Conservation (phyloP, 2,888 invertebrate species). For the Leucoma salicis region DNA sequence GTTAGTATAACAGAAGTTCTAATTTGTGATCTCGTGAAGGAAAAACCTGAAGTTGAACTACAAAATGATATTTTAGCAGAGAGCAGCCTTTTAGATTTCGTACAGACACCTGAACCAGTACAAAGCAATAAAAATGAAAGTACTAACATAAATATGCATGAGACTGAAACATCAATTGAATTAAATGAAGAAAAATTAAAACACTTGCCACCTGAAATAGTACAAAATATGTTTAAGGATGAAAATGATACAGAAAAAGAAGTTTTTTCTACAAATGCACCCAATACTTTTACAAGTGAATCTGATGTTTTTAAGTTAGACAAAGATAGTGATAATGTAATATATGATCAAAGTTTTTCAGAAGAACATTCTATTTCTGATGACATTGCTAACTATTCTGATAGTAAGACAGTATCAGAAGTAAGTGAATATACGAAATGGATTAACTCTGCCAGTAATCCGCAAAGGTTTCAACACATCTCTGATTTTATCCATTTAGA, state of each 20-base stretch:
- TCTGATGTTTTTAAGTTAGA: conserved; percentile 8
- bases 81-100: conserved; percentile 15
- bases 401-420: conserved; percentile 6
- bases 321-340: conserved; percentile 21
- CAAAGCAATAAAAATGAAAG: conserved; percentile 40
- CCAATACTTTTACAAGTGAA: conserved; percentile 2
- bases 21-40: conserved; percentile 36
- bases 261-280: conserved; percentile 8
- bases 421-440: conserved; percentile 13
- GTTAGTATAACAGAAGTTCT: conserved; percentile 26
- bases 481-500: conserved; percentile 24
- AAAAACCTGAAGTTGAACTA: conserved; percentile 17
- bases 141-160: conserved; percentile 20
- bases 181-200: conserved; percentile 29
- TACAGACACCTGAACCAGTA: conserved; percentile 52
- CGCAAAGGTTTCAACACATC: conserved; percentile 17
- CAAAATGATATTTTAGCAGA: conserved; percentile 26
- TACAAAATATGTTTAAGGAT: conserved; percentile 59
- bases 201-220: conserved; percentile 59
- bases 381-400: conserved; percentile 3
- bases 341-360: conserved; percentile 12
- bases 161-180: conserved; percentile 30
- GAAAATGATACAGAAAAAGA: conserved; percentile 16
- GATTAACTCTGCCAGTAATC: conserved; percentile 13
- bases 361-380: conserved; percentile 5